These are phyloP conservation scores for Rana temporaria DNA, from an alignment of 2,113 vertebrate genomes.

Conservation along the genomic window DNA sequence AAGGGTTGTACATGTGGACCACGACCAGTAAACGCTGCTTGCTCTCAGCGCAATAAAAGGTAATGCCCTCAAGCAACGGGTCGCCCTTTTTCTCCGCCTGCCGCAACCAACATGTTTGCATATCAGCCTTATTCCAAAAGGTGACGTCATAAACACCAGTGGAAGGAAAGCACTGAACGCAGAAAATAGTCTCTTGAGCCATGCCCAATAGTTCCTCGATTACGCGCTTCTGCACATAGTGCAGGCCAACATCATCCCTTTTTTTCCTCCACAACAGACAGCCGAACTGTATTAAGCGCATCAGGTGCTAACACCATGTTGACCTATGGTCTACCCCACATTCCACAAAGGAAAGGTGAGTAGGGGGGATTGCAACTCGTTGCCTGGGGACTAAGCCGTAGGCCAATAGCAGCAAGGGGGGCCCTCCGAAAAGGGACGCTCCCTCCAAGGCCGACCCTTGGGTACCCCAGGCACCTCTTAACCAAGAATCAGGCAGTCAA, in stretches of 20 bases:
- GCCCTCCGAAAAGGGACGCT: not conserved
- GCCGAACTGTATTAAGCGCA: not conserved
- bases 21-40: not conserved
- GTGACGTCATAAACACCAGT: not conserved
- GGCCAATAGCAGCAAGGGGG: not conserved
- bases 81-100: not conserved
- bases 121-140: not conserved
- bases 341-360: not conserved
- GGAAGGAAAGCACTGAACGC: not conserved
- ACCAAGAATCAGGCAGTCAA: not conserved
- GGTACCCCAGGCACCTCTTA: not conserved
- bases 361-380: not conserved
- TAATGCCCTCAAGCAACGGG: not conserved
- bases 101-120: not conserved
- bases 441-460: not conserved
- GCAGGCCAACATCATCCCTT: not conserved
- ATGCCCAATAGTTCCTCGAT: not conserved
- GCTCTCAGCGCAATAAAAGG: not conserved
- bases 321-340: not conserved
- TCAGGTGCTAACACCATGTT: not conserved
- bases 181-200: not conserved
- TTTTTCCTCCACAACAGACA: not conserved
- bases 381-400: not conserved
- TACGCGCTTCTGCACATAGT: not conserved
- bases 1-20: not conserved